Conservation (phyloP, 2,113 vertebrate genomes). For the Dascyllus trimaculatus region DNA sequence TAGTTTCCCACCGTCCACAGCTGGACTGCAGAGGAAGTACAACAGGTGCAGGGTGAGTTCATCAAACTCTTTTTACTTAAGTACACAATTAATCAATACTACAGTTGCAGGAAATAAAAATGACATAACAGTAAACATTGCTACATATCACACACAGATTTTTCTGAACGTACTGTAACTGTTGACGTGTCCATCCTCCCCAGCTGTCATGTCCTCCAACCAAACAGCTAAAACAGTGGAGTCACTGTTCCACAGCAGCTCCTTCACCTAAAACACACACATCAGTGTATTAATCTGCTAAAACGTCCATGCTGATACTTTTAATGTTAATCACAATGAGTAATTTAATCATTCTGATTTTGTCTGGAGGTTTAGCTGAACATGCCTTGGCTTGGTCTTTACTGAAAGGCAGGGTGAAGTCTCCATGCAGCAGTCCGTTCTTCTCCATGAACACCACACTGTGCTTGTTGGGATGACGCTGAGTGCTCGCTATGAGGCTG, state of each 20-base stretch:
- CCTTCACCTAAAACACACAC: constrained; percentile 87
- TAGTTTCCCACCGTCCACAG: constrained; percentile 95
- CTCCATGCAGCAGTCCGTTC: constrained; percentile 96
- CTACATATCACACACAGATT: no score
- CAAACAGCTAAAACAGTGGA: constrained; percentile 91
- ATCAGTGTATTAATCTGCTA: not conserved
- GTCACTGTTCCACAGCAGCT: constrained; percentile 96
- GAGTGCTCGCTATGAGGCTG: constrained; percentile 91
- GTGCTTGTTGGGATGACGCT: constrained; percentile 92
- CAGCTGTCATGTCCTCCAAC: constrained; percentile 88
- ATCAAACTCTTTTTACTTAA: no score
- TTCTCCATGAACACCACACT: constrained; percentile 97
- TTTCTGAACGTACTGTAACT: constrained; percentile 84
- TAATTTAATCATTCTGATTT: not conserved
- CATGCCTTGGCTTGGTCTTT: constrained; percentile 91
- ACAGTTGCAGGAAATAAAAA: no score
- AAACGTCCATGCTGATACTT: not conserved
- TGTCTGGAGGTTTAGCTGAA: not conserved
- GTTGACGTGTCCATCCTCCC: constrained; percentile 70
- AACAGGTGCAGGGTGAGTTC: no score
- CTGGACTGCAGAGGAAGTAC: constrained; percentile 86
- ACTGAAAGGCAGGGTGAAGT: constrained; percentile 91
- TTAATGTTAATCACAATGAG: no score
- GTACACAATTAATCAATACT: no score
- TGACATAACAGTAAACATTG: no score